phyloP scores from a whole-genome alignment of 2,888 invertebrate genomes.

The Morpho helenor region DNA sequence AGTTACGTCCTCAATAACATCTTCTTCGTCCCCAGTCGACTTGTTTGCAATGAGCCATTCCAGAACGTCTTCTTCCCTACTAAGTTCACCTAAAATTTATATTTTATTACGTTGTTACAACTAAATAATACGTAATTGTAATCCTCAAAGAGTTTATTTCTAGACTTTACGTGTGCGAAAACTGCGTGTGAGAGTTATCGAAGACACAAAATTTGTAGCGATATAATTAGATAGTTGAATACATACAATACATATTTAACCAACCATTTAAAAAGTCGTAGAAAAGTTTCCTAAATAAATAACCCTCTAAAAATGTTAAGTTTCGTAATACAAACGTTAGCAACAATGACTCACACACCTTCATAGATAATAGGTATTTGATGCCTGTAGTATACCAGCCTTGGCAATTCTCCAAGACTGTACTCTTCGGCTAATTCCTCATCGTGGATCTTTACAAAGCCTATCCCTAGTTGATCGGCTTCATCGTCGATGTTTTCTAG shows the following conservation, averaged over 20 bases:
- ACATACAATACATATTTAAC: not conserved
- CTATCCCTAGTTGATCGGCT: conserved; percentile 95
- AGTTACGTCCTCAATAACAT: conserved; percentile 96
- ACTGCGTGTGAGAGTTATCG: too few species aligned
- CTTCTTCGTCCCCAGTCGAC: conserved; percentile 95
- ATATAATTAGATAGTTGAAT: too few species aligned
- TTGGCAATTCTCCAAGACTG: conserved; percentile 92
- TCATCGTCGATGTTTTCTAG: conserved; percentile 97
- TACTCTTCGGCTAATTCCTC: conserved; percentile 95
- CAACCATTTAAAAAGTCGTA: not conserved
- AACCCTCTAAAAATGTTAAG: conserved; percentile 5
- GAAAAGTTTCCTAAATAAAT: not conserved
- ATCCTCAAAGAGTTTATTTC: too few species aligned
- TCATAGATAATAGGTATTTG: conserved; percentile 97
- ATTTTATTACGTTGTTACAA: conserved; percentile 6
- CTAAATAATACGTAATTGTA: too few species aligned
- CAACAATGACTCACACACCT: conserved; percentile 80
- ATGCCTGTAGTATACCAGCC: conserved; percentile 95
- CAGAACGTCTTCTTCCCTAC: conserved; percentile 93
- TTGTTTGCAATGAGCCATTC: conserved; percentile 97
- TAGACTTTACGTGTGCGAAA: too few species aligned
- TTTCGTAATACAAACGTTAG: conserved; percentile 38
- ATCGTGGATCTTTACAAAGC: conserved; percentile 96
- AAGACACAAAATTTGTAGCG: too few species aligned
- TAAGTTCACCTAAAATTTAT: conserved; percentile 84